A percentile compares a stretch with the other conserved stretches of the same genome.
Conservation (phyloP, 2,113 vertebrate species). For the Reinhardtius hippoglossoides region DNA sequence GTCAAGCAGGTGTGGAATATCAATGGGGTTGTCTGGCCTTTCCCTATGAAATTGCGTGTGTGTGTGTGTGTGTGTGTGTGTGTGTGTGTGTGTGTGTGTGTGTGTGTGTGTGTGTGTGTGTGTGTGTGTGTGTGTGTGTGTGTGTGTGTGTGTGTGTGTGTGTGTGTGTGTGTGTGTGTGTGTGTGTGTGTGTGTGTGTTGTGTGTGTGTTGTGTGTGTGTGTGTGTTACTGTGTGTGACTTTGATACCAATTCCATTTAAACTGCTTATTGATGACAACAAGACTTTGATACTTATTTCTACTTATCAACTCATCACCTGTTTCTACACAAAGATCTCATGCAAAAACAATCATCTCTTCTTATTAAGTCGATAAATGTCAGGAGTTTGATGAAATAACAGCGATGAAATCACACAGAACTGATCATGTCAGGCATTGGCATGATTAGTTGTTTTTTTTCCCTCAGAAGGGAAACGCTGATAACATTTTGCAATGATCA, state of each 20-base stretch:
- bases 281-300: too few species aligned
- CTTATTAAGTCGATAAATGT: constrained; percentile 10
- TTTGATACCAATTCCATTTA: too few species aligned
- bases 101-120: not conserved
- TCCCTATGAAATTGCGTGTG: constrained; percentile 44
- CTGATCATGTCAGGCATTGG: constrained; percentile 27
- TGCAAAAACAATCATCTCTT: not conserved
- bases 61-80: not conserved
- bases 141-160: not conserved
- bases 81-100: too few species aligned
- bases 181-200: too few species aligned
- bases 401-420: not conserved
- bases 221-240: too few species aligned
- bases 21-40: constrained; percentile 67
- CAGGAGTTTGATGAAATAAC: constrained; percentile 36
- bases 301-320: too few species aligned
- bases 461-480: not conserved
- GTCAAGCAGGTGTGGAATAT: constrained; percentile 74
- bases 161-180: too few species aligned
- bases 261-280: too few species aligned
- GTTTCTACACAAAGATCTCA: too few species aligned
- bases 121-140: not conserved
- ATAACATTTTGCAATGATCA: constrained; percentile 21
- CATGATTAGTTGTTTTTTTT: constrained; percentile 26
- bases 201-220: too few species aligned